phyloP scores from a whole-genome alignment of 2,888 invertebrate species.

The Mesorhabditis sp. region DNA sequence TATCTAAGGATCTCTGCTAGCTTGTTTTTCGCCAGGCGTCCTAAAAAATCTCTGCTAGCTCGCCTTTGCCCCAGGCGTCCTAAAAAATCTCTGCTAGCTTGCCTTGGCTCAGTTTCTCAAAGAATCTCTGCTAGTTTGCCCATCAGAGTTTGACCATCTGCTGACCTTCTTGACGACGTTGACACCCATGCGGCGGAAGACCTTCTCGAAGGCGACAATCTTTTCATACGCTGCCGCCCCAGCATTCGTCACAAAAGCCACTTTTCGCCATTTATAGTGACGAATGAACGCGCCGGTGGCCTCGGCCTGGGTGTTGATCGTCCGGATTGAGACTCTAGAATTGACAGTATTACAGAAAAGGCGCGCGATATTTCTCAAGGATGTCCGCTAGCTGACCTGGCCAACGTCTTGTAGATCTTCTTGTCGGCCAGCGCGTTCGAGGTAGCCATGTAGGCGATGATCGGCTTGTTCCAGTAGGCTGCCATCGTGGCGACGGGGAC shows the following conservation, averaged over 20 bases:
- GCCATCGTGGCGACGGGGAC: slow-evolving; percentile 40
- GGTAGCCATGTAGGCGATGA: slow-evolving; percentile 36
- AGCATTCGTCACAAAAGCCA: slow-evolving; percentile 34
- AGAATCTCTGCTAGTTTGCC: no score
- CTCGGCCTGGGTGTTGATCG: slow-evolving; percentile 23
- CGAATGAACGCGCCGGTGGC: slow-evolving; percentile 29
- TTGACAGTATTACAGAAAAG: background rate
- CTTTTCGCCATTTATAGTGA: slow-evolving; percentile 25
- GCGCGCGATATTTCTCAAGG: no score
- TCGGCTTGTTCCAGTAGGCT: slow-evolving; percentile 37
- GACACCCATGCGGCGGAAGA: slow-evolving; percentile 21
- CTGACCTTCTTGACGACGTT: slow-evolving; percentile 19
- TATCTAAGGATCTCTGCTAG: no score
- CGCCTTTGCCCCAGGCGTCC: no score
- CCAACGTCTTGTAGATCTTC: slow-evolving; percentile 46
- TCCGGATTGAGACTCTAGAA: slow-evolving; percentile 22
- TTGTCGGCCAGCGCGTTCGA: slow-evolving; percentile 44
- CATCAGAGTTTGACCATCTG: background rate
- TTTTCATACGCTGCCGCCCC: slow-evolving; percentile 31
- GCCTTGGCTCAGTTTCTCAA: no score
- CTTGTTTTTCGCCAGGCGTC: no score
- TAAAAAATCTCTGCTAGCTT: no score
- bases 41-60: no score
- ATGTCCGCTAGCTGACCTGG: slow-evolving; percentile 9
- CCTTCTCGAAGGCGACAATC: slow-evolving; percentile 28